Evolutionary conservation across 2,797 vertebrate species (phyloP).

Genomic region (Phoebastria nigripes): DNA sequence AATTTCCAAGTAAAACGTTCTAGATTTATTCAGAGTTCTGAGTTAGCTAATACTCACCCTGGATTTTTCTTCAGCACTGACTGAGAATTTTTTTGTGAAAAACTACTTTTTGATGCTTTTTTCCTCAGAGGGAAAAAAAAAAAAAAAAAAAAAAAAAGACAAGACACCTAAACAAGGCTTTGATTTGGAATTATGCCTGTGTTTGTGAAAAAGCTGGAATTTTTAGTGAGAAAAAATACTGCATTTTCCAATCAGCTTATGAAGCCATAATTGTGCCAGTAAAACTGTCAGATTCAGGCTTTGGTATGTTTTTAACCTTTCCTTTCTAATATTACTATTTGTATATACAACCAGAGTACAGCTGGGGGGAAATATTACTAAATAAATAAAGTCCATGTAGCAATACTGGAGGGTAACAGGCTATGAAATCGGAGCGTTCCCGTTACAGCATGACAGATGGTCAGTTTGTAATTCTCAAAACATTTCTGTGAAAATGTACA

Average conservation of each 20-base stretch:
- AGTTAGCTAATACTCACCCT: neutral
- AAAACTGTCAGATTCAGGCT: neutral
- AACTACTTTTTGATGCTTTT: neutral
- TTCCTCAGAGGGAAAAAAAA: neutral
- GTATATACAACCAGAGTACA: neutral
- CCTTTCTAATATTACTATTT: neutral
- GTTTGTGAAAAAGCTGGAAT: neutral
- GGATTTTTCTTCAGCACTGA: neutral
- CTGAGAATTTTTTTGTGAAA: neutral
- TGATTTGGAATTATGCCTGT: neutral
- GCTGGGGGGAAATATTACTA: neutral
- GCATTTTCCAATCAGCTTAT: neutral
- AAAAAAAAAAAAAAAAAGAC: neutral
- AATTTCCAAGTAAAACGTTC: neutral
- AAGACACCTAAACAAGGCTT: neutral
- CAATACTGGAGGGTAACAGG: neutral
- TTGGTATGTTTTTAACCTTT: neutral
- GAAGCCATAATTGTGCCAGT: neutral
- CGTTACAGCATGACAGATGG: slow-evolving; percentile 14
- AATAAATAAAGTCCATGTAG: slow-evolving; percentile 6
- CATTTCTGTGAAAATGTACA: neutral
- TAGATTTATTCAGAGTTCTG: neutral
- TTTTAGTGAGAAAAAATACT: neutral
- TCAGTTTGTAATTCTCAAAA: neutral
- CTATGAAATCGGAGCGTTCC: neutral